These are phyloP conservation scores for Mythimna vitellina DNA, from an alignment of 2,888 invertebrate genomes.

Conservation along the genomic window DNA sequence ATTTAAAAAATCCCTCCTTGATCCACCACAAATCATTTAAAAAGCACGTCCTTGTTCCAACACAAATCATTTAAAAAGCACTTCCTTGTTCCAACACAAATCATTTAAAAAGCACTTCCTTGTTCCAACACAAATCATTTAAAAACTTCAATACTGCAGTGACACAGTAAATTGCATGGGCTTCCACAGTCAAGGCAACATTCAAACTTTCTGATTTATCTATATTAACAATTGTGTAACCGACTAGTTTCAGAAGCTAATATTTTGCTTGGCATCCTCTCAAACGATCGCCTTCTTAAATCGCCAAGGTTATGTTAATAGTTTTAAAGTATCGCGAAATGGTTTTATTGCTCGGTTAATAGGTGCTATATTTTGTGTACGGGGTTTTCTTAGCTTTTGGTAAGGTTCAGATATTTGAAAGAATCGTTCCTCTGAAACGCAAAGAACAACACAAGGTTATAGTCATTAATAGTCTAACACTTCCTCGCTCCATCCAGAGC, in stretches of 20 bases:
- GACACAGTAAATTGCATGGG: conserved; percentile 55
- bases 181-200: conserved; percentile 26
- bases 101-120: conserved; percentile 13
- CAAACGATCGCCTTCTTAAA: conserved; percentile 70
- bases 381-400: too few relatives aligned
- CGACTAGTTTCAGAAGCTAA: conserved; percentile 70
- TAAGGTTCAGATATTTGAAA: too few relatives aligned
- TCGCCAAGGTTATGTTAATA: conserved; percentile 73
- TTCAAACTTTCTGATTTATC: conserved; percentile 71
- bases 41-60: too few relatives aligned
- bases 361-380: conserved; percentile 31
- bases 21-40: too few relatives aligned
- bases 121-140: conserved; percentile 22
- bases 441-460: too few relatives aligned
- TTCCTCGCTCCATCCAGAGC: too few relatives aligned
- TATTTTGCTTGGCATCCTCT: conserved; percentile 84
- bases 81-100: conserved; percentile 9
- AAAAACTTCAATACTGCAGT: conserved; percentile 47
- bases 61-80: too few relatives aligned
- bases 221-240: conserved; percentile 56
- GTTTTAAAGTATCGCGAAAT: conserved; percentile 53
- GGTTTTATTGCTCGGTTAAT: conserved; percentile 45
- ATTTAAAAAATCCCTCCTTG: too few relatives aligned
- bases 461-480: too few relatives aligned
- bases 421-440: too few relatives aligned